Evolutionary conservation across 2,113 vertebrate species (phyloP).

Genomic region (Nettapus auritus): DNA sequence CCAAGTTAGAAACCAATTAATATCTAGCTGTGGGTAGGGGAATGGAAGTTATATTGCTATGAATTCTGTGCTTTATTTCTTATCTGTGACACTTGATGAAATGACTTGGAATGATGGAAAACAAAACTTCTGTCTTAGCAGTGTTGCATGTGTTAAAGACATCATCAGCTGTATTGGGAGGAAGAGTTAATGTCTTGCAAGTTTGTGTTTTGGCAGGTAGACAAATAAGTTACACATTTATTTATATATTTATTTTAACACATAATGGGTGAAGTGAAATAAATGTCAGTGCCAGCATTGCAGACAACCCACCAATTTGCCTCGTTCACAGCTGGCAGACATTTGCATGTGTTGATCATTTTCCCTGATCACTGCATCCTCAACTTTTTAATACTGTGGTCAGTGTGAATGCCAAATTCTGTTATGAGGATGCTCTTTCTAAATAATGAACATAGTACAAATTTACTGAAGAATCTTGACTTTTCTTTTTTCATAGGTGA

Average conservation of each 20-base stretch:
- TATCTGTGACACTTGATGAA: neutral
- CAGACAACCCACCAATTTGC: neutral
- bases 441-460: neutral
- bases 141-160: neutral
- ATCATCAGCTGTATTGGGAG: neutral
- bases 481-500: neutral
- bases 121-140: neutral
- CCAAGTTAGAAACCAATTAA: neutral
- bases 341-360: neutral
- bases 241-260: no score
- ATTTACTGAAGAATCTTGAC: neutral
- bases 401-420: neutral
- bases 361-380: rapidly evolving
- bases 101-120: neutral
- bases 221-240: neutral
- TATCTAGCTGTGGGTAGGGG: neutral
- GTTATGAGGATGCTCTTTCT: neutral
- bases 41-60: neutral
- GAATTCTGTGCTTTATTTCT: neutral
- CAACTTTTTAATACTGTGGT: neutral
- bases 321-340: neutral
- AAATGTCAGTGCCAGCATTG: neutral
- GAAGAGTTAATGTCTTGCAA: neutral
- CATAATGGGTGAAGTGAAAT: neutral
- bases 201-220: neutral